Percentiles rank a stretch among this genome's conserved stretches.
phyloP scores from a whole-genome alignment of 2,888 invertebrate genomes.

The Cartodere bifasciata region DNA sequence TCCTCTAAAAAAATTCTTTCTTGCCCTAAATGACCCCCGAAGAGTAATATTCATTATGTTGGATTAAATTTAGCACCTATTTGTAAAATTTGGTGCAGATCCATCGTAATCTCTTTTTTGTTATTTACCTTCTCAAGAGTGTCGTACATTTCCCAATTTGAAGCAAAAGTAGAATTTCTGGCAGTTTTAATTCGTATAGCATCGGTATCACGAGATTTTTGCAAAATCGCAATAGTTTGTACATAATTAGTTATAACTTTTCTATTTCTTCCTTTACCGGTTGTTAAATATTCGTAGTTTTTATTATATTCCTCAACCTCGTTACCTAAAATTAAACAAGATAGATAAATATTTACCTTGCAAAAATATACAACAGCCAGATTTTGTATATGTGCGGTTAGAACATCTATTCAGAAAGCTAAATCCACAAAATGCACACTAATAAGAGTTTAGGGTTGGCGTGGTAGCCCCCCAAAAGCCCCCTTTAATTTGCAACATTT shows the following conservation, averaged over 20 bases:
- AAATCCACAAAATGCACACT: no score
- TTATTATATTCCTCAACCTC: conserved; percentile 49
- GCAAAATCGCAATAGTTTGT: conserved; percentile 49
- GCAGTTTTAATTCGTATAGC: conserved; percentile 33
- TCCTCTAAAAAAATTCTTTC: no score
- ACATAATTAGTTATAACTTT: conserved; percentile 55
- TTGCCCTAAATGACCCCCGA: no score
- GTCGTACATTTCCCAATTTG: conserved; percentile 68
- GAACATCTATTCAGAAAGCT: no score
- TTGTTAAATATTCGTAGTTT: conserved; percentile 52
- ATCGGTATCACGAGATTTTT: conserved; percentile 52
- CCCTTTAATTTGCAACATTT: no score
- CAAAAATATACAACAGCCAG: not conserved
- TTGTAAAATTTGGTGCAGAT: no score
- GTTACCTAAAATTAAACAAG: conserved; percentile 10
- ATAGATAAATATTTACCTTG: conserved; percentile 1
- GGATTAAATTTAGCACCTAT: no score
- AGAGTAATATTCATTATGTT: no score
- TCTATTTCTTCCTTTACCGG: conserved; percentile 53
- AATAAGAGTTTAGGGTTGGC: no score
- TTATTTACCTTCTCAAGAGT: conserved; percentile 37
- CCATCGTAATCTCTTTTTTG: conserved; percentile 25
- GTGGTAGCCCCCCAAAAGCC: no score
- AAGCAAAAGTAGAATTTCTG: conserved; percentile 52
- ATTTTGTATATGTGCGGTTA: not conserved